phyloP scores from a whole-genome alignment of 1,140 invertebrate genomes.

The Agrilus planipennis region DNA sequence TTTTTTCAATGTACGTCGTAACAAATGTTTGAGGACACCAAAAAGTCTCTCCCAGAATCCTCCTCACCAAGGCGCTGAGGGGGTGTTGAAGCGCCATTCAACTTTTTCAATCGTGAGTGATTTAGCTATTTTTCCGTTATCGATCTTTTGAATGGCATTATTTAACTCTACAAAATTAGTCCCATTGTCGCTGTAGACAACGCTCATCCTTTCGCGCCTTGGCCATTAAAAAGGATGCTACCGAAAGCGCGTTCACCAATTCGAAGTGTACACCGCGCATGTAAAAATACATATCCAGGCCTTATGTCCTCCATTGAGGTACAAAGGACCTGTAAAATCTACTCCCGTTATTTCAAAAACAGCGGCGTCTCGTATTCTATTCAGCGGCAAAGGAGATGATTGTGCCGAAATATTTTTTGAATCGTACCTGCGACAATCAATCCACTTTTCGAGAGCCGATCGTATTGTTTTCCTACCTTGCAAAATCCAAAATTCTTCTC shows the following conservation, averaged over 20 bases:
- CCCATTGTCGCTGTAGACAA: neutral
- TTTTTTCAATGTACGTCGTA: neutral
- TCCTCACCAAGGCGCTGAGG: slow-evolving; percentile 3
- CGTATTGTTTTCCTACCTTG: slow-evolving; percentile 16
- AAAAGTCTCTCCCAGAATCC: slow-evolving; percentile 3
- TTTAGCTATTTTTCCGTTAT: too few species aligned
- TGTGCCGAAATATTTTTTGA: slow-evolving; percentile 13
- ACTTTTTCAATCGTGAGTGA: too few species aligned
- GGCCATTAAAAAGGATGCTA: neutral
- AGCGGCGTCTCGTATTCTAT: slow-evolving; percentile 2
- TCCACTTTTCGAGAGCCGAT: slow-evolving; percentile 21
- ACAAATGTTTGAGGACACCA: neutral
- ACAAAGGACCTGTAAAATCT: neutral
- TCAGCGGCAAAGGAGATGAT: slow-evolving; percentile 8
- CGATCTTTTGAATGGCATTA: too few species aligned
- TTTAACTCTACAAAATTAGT: neutral
- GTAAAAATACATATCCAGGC: slow-evolving; percentile 1
- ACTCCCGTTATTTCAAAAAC: neutral
- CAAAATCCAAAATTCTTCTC: slow-evolving; percentile 26
- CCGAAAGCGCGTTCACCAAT: neutral
- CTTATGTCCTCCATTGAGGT: neutral
- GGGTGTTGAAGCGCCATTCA: neutral
- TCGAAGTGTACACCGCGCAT: neutral
- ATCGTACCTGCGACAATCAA: slow-evolving; percentile 19
- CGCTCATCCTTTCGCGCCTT: neutral